Percentiles rank a stretch among this genome's conserved stretches.
phyloP scores from a whole-genome alignment of 1,140 invertebrate species.

The Drosophila baimaii region DNA sequence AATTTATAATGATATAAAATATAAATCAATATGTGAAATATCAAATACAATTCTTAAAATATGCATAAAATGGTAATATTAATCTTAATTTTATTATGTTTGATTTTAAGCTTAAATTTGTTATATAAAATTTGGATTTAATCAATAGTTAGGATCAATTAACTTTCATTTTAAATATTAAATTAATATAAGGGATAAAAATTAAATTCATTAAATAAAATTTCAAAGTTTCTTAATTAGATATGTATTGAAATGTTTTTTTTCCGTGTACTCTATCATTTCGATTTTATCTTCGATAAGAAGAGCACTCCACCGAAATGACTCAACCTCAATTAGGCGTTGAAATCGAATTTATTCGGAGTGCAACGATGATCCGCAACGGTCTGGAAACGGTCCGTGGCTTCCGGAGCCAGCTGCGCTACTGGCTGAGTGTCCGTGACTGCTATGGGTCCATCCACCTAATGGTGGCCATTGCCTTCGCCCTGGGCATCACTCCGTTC shows the following conservation, averaged over 20 bases:
- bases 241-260: not conserved
- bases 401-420: not conserved
- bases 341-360: conserved; percentile 26
- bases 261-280: conserved; percentile 4
- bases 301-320: conserved; percentile 7
- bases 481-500: conserved; percentile 57
- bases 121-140: too few relatives aligned
- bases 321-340: conserved; percentile 26
- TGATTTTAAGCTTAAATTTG: too few relatives aligned
- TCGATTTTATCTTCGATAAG: conserved; percentile 46
- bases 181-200: too few relatives aligned
- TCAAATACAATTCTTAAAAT: not conserved
- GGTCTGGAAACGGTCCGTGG: conserved; percentile 2
- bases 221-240: not conserved
- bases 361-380: conserved; percentile 28
- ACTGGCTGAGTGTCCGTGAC: conserved; percentile 40
- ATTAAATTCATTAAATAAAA: not conserved
- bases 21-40: not conserved
- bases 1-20: not conserved
- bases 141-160: too few relatives aligned
- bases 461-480: conserved; percentile 41
- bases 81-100: too few relatives aligned
- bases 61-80: too few relatives aligned
- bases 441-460: conserved; percentile 51
- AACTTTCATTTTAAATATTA: too few relatives aligned